Percentiles rank a stretch among this genome's conserved stretches.
Evolutionary conservation across 2,888 invertebrate genomes (phyloP).

Genomic region (Aphidius colemani): DNA sequence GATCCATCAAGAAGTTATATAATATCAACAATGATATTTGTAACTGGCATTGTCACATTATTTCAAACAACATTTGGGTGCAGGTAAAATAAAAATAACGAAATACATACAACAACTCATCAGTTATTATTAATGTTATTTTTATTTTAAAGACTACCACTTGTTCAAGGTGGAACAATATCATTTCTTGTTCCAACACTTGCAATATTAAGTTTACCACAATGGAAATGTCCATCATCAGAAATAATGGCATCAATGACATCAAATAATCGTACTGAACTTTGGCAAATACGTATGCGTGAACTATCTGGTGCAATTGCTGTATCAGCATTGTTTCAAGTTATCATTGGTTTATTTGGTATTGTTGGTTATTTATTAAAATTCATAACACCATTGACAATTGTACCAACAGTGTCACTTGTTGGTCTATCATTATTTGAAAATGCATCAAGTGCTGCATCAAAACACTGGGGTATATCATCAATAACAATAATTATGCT

Average conservation of each 20-base stretch:
- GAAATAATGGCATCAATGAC: conserved; percentile 65
- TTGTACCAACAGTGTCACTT: conserved; percentile 81
- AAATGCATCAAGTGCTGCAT: conserved; percentile 79
- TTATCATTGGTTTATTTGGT: conserved; percentile 70
- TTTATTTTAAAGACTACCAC: conserved; percentile 64
- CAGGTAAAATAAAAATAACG: conserved; percentile 57
- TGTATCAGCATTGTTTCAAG: conserved; percentile 76
- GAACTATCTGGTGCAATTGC: conserved; percentile 84
- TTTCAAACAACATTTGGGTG: conserved; percentile 77
- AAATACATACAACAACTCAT: too few species aligned
- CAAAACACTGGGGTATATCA: conserved; percentile 84
- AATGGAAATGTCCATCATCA: conserved; percentile 72
- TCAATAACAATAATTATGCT: conserved; percentile 75
- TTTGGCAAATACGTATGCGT: conserved; percentile 79
- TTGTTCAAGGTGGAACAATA: conserved; percentile 79
- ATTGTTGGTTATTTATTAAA: conserved; percentile 75
- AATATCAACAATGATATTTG: conserved; percentile 82
- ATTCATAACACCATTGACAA: conserved; percentile 81
- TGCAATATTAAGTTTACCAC: conserved; percentile 73
- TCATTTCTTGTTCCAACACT: conserved; percentile 80
- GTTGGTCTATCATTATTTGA: conserved; percentile 83
- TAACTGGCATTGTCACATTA: conserved; percentile 78
- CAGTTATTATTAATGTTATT: not conserved
- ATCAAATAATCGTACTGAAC: conserved; percentile 63
- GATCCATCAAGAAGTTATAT: conserved; percentile 77